Evolutionary conservation across 2,888 invertebrate genomes (phyloP).

Genomic region (Caenorhabditis macrosperma): DNA sequence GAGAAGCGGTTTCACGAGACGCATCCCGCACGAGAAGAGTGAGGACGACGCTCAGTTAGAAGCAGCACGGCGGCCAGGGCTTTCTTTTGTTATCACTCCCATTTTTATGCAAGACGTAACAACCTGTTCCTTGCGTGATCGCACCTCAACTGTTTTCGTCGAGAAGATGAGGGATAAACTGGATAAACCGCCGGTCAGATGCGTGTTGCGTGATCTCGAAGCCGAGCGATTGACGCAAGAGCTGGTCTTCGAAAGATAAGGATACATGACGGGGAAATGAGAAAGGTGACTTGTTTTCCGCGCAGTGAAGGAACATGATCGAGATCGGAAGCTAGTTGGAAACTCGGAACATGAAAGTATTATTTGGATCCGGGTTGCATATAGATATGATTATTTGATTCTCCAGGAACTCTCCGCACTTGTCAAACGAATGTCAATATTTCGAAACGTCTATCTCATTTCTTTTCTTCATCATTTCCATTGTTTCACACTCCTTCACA

Average conservation of each 20-base stretch:
- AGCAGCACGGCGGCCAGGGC: neutral
- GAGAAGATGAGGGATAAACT: slow-evolving; percentile 35
- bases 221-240: slow-evolving; percentile 23
- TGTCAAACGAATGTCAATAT: slow-evolving; percentile 14
- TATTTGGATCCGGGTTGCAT: too few relatives aligned
- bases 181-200: slow-evolving; percentile 33
- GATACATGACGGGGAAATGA: neutral
- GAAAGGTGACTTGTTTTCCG: neutral
- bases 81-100: slow-evolving; percentile 3
- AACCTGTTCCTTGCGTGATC: slow-evolving; percentile 52
- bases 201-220: slow-evolving; percentile 48
- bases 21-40: slow-evolving; percentile 20
- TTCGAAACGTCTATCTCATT: neutral
- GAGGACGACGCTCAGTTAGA: neutral
- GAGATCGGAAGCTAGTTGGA: too few relatives aligned
- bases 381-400: too few relatives aligned
- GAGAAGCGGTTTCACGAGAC: slow-evolving; percentile 43
- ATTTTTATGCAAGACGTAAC: slow-evolving; percentile 56
- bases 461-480: neutral
- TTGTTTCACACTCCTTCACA: neutral
- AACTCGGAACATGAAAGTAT: too few relatives aligned
- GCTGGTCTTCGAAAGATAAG: slow-evolving; percentile 4
- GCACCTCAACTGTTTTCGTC: slow-evolving; percentile 49
- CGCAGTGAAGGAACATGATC: too few relatives aligned
- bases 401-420: neutral